phyloP scores from a whole-genome alignment of 2,888 invertebrate genomes.

The Penaeus monodon region DNA sequence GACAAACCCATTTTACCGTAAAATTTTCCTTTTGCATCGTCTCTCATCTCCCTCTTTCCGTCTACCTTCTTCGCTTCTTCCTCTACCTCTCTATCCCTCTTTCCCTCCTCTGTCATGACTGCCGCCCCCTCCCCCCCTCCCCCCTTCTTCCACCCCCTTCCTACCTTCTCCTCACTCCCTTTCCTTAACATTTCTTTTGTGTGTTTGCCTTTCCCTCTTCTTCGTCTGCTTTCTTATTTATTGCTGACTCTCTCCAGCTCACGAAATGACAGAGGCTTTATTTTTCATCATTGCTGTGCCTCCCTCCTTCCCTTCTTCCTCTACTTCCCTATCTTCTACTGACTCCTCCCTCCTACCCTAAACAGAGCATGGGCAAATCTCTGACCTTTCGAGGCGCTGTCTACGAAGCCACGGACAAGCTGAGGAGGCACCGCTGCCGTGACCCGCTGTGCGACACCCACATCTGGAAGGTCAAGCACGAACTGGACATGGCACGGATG shows the following conservation, averaged over 20 bases:
- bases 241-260: neutral
- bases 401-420: conserved; percentile 80
- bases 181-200: too few species aligned
- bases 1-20: too few species aligned
- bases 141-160: too few species aligned
- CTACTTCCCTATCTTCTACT: neutral
- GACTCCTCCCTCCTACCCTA: neutral
- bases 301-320: neutral
- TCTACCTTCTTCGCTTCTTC: too few species aligned
- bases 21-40: too few species aligned
- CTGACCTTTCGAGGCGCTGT: conserved; percentile 86
- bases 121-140: too few species aligned
- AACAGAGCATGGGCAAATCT: conserved; percentile 80
- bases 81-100: too few species aligned
- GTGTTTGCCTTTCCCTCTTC: too few species aligned
- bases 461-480: conserved; percentile 90
- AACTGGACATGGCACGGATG: conserved; percentile 87
- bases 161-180: neutral
- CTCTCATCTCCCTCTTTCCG: too few species aligned
- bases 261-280: too few species aligned
- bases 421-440: conserved; percentile 70
- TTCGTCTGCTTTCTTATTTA: too few species aligned
- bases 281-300: neutral
- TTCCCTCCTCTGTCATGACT: neutral
- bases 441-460: conserved; percentile 85